Base-by-base conservation (phyloP, 2,888 invertebrate genomes). In the Lydus trimaculatus region DNA sequence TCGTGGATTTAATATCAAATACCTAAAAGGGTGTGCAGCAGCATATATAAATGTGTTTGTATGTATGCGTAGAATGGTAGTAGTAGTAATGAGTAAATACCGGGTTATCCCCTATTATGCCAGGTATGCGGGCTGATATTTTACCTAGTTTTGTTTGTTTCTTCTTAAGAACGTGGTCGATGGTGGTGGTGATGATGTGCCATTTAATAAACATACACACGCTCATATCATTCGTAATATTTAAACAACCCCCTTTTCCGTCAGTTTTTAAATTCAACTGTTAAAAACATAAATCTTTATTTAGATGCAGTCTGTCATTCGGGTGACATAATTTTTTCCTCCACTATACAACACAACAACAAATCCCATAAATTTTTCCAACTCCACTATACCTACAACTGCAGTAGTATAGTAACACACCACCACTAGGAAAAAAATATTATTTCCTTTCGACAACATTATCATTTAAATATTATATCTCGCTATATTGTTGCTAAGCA, bases 31-130 rank as follows among this genome's bases (percentile, higher is more conserved):
- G 52, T 23, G 52, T 52, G 67, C 63, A 33, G 63, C 20, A 43
- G 60, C 23, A 56, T 31, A 65, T 13, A 52, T 23, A 52, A 25
- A 66, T 70, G 71, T 71, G 71, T 48, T 17, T 36, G 65, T 72
- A 74, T 72, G 75, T 76, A 75, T 75, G 73, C 74, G 75, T 75
- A 75, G 7, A 52, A 72, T 67, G 74, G 70, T 75, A 76, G 76
- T 79, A 74, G 70, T 75, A 76, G 76, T 79, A 78, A 79, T 79
- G 78, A 79, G 78, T 77, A 77, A 79, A 79, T 79, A 77, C 78
- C 78, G 70, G 67, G 66, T 73, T 73, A 73, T 72, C 75, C 75
- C 73, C 67, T 71, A 76, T 76, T 74, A 78, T 76, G 72, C 73
- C 75, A 75, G 76, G 75, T 74, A 78, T 78, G 76, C 76, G 74